A percentile compares a stretch with the other conserved stretches of the same genome.
phyloP scores from a whole-genome alignment of 2,797 vertebrate species.

The Thunnus albacares region DNA sequence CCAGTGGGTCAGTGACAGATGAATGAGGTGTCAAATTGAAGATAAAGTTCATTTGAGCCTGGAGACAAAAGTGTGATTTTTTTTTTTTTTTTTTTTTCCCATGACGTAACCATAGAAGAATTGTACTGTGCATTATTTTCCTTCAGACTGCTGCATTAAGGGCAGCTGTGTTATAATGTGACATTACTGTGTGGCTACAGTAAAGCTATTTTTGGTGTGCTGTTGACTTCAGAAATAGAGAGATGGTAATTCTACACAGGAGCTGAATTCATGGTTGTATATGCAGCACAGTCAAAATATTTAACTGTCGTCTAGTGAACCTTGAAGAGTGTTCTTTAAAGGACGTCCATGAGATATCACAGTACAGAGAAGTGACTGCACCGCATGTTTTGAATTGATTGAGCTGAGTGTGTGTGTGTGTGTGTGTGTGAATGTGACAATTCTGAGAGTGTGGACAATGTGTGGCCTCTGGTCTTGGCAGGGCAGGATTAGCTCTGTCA shows the following conservation, averaged over 20 bases:
- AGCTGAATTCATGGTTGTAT: neutral
- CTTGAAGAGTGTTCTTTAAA: neutral
- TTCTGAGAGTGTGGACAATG: slow-evolving; percentile 39
- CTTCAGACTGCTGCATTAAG: slow-evolving; percentile 19
- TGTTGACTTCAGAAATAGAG: slow-evolving; percentile 39
- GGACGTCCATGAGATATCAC: neutral
- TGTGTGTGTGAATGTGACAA: neutral
- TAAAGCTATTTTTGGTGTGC: slow-evolving; percentile 46
- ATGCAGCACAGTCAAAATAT: neutral
- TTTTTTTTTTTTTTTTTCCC: neutral
- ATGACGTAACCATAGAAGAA: slow-evolving; percentile 10
- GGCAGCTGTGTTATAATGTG: slow-evolving; percentile 29
- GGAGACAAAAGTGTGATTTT: neutral
- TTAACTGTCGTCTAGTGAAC: neutral
- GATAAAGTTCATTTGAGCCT: slow-evolving; percentile 13
- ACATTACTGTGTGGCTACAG: slow-evolving; percentile 41
- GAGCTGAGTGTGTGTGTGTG: slow-evolving; percentile 6
- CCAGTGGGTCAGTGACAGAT: slow-evolving; percentile 19
- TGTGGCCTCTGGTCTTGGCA: slow-evolving; percentile 57
- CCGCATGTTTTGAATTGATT: slow-evolving; percentile 32
- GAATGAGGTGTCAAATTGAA: slow-evolving; percentile 31
- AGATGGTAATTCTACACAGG: slow-evolving; percentile 37
- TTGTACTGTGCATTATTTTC: neutral
- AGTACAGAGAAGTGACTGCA: slow-evolving; percentile 12
- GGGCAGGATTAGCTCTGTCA: slow-evolving; percentile 56